Percentiles rank a stretch among this genome's conserved stretches.
These are phyloP conservation scores for Otolemur garnettii DNA, from an alignment of 2,113 vertebrate species.

Conservation along the genomic window DNA sequence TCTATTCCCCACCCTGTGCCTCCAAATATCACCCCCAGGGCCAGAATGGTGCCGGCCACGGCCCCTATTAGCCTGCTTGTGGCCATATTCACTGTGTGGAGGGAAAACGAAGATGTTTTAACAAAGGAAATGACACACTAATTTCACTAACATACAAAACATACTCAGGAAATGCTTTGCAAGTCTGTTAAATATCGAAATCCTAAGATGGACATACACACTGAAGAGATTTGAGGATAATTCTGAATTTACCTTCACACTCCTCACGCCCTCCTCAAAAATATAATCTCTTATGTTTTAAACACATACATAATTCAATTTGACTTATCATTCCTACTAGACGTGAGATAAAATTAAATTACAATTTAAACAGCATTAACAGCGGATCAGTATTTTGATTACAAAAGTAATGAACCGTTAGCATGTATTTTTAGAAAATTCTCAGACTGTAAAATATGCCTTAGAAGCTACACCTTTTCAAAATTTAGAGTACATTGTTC, in stretches of 20 bases:
- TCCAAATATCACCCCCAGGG: constrained; percentile 99
- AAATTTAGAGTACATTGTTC: constrained; percentile 5
- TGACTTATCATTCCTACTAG: not conserved
- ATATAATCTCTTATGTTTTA: constrained; percentile 27
- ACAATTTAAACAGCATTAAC: not conserved
- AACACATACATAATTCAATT: not conserved
- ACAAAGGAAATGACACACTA: constrained; percentile 80
- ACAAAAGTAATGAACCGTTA: not conserved
- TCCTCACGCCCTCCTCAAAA: constrained; percentile 16
- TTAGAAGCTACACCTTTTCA: not conserved
- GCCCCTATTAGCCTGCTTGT: constrained; percentile 99
- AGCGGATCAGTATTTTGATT: constrained; percentile 37
- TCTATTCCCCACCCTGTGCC: constrained; percentile 99
- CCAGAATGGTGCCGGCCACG: constrained; percentile 99
- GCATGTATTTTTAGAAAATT: not conserved
- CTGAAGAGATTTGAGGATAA: not conserved
- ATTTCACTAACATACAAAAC: constrained; percentile 83
- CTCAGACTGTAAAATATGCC: constrained; percentile 4
- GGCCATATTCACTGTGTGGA: constrained; percentile 99
- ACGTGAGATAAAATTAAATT: constrained; percentile 52
- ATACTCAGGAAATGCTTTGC: constrained; percentile 71
- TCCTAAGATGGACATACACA: not conserved
- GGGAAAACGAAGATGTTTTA: constrained; percentile 94
- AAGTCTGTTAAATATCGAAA: constrained; percentile 65
- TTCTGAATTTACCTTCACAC: constrained; percentile 60